Percentiles rank a stretch among this genome's conserved stretches.
Evolutionary conservation across 2,888 invertebrate genomes (phyloP).

Genomic region (Julus scandinavius): DNA sequence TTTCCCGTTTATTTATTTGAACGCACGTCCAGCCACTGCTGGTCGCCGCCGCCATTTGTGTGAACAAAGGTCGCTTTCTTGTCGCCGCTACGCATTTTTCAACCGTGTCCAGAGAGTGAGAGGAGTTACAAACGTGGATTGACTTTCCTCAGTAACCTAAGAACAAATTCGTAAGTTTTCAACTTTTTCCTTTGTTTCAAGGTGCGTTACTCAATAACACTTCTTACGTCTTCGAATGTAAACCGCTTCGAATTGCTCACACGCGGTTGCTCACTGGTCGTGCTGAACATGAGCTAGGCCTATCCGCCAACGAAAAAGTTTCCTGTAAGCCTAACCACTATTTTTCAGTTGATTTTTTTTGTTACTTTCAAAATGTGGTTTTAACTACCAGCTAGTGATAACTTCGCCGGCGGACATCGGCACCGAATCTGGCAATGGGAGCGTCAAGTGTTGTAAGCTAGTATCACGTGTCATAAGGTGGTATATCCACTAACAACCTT

Average conservation of each 20-base stretch:
- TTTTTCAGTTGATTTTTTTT: background rate
- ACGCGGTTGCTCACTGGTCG: background rate
- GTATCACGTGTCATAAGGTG: too few species aligned
- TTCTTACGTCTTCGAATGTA: background rate
- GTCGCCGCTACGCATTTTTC: background rate
- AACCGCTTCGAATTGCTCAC: background rate
- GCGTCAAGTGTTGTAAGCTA: background rate
- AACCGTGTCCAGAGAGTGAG: background rate
- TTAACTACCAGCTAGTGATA: background rate
- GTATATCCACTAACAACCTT: too few species aligned
- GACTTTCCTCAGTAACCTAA: background rate
- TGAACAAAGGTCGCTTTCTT: background rate
- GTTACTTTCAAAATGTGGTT: background rate
- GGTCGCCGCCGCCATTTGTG: background rate
- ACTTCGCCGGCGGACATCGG: background rate
- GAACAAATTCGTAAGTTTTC: background rate
- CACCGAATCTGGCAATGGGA: background rate
- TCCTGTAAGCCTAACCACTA: background rate
- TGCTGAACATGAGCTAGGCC: background rate
- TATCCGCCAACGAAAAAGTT: conserved; percentile 6
- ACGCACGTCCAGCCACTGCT: background rate
- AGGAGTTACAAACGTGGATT: conserved; percentile 1
- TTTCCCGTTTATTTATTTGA: background rate
- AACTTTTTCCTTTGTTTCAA: background rate
- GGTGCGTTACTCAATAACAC: background rate